phyloP scores from a whole-genome alignment of 2,888 invertebrate species.

The Drosophila histrio region DNA sequence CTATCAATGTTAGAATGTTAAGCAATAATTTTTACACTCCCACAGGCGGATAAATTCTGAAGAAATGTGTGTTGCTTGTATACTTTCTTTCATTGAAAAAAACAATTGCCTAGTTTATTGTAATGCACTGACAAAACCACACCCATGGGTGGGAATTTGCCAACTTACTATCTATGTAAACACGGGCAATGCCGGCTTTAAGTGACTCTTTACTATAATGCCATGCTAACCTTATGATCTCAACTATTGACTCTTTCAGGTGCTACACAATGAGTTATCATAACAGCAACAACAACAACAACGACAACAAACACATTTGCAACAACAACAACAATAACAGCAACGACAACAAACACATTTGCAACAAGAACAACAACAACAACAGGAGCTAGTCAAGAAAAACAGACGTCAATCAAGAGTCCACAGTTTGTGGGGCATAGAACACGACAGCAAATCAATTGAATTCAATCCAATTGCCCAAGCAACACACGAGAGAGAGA shows the following conservation, averaged over 20 bases:
- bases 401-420: conserved; percentile 24
- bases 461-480: conserved; percentile 53
- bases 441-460: conserved; percentile 51
- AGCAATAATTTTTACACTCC: too few relatives aligned
- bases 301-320: neutral
- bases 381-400: conserved; percentile 5
- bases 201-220: neutral
- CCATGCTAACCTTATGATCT: neutral
- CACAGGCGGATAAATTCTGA: too few relatives aligned
- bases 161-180: too few relatives aligned
- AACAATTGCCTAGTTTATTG: neutral
- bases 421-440: conserved; percentile 1
- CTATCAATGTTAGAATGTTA: too few relatives aligned
- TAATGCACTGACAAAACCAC: neutral
- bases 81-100: too few relatives aligned
- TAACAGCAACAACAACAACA: conserved; percentile 5
- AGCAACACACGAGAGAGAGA: conserved; percentile 4
- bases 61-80: too few relatives aligned
- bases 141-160: neutral
- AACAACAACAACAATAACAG: neutral
- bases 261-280: conserved; percentile 16
- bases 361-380: neutral
- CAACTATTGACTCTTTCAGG: conserved; percentile 22
- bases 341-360: neutral
- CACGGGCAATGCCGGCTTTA: neutral